Evolutionary conservation across 2,113 vertebrate genomes (phyloP).

Genomic region (Pelodiscus sinensis): DNA sequence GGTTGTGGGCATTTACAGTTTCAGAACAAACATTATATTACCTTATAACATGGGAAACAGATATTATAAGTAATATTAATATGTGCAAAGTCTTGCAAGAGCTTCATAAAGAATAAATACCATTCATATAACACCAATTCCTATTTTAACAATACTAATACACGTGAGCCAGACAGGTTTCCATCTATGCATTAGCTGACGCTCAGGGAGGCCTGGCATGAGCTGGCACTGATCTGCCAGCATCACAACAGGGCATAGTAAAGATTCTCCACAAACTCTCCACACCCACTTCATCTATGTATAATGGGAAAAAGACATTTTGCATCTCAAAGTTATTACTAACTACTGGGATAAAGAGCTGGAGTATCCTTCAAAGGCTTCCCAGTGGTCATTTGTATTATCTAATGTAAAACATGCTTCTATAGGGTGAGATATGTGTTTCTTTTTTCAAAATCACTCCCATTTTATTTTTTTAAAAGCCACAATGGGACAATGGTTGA

Average conservation of each 20-base stretch:
- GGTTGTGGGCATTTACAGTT: background rate
- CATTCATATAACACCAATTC: background rate
- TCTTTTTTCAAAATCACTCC: background rate
- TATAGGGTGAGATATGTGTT: background rate
- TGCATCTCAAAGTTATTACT: background rate
- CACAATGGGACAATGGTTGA: background rate
- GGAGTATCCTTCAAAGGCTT: background rate
- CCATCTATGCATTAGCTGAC: background rate
- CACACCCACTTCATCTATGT: background rate
- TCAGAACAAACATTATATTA: background rate
- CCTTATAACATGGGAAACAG: background rate
- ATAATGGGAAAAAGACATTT: background rate
- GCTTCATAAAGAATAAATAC: background rate
- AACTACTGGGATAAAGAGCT: background rate
- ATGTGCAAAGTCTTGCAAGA: background rate
- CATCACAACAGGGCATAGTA: background rate
- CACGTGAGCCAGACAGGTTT: background rate
- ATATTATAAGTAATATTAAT: background rate
- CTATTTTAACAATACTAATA: background rate
- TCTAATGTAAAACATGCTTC: background rate
- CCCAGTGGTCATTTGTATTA: background rate
- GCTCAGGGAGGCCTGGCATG: background rate
- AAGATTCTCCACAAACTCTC: background rate
- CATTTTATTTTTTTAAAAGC: background rate
- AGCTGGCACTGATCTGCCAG: background rate